Base-by-base conservation (phyloP, 2,888 invertebrate genomes). In the Clunio marinus region DNA sequence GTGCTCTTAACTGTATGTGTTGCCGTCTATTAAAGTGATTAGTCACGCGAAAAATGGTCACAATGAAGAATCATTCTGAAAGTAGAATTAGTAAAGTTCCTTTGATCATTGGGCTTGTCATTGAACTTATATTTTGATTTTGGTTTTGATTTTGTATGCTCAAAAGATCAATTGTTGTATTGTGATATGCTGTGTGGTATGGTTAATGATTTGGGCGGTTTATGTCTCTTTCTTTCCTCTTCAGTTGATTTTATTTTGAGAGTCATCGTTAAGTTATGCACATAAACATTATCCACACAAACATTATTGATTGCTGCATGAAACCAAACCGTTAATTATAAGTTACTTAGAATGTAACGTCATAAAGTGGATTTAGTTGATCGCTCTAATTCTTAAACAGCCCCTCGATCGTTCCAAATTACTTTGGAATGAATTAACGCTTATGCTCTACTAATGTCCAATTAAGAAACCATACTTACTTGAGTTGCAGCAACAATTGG, bases 31-130 rank as follows among this genome's bases (percentile, higher is more conserved):
- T 66, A 66, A 45, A 55, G 25, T 35, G 66, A 66, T 66, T 66
- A 66, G 66, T 66, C 66, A 66, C 66, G 66, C 66, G 66, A 66
- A 66, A 62, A 62, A 32, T 13, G 46, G 45, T 25, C 65, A 46
- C 65, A 62, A 63, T 46, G 46, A 22, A 51, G 51, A 55, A 55
- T 55, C 25, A 55, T 66, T 66, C 51, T 51, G n/a, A n/a, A 22
- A 20, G 51, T 51, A 3, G 28, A n/a, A 55, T 55, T 13, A 45
- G 24, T 24, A n/a, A 20, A 63, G 27, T 25, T 66, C 41, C 35
- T 55, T 66, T 66, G 66, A 66, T 55, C 24, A 66, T 66, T 66
- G 66, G 66, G 66, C 66, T 66, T 66, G 66, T 66, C 66, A 66
- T 66, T 66, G 55, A 66, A 66, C 66, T 66, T 66, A 62, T 32